Conservation (phyloP, 1,140 invertebrate genomes). For the Sarcophaga bullata region DNA sequence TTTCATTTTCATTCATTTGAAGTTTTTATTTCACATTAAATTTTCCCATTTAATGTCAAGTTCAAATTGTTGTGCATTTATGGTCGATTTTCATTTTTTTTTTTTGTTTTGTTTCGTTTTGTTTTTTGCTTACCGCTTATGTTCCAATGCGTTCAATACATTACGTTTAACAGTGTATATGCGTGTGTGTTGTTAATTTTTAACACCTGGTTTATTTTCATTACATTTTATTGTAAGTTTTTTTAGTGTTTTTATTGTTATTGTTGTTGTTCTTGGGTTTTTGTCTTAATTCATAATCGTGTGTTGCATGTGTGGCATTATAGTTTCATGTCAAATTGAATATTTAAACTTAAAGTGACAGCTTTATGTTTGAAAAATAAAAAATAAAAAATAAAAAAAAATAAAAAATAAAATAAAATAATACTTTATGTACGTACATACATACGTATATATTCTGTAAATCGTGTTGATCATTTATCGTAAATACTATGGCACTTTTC, state of each 20-base stretch:
- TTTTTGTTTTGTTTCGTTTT: not conserved
- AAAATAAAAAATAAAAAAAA: too few relatives aligned
- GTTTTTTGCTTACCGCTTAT: not conserved
- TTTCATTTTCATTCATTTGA: not conserved
- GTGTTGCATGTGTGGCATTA: constrained; percentile 37
- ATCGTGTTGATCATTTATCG: not conserved
- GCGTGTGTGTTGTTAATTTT: constrained; percentile 6
- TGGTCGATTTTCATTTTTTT: not conserved
- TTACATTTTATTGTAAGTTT: not conserved
- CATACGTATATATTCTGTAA: too few relatives aligned
- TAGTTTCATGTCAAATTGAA: constrained; percentile 30
- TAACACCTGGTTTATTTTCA: constrained; percentile 31
- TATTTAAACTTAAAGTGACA: constrained; percentile 34
- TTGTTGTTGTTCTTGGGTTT: not conserved
- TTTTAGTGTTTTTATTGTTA: not conserved
- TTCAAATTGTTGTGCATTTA: constrained; percentile 25
- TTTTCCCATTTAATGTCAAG: constrained; percentile 29
- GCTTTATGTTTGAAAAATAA: constrained; percentile 5
- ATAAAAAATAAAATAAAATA: too few relatives aligned
- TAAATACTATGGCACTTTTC: not conserved
- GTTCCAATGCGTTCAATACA: too few relatives aligned
- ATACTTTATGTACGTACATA: too few relatives aligned
- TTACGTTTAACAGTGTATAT: not conserved
- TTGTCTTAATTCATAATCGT: not conserved
- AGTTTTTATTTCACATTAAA: too few relatives aligned